Conservation (phyloP, 37 sponge, comb jelly and placozoan species). For the Corticium candelabrum region DNA sequence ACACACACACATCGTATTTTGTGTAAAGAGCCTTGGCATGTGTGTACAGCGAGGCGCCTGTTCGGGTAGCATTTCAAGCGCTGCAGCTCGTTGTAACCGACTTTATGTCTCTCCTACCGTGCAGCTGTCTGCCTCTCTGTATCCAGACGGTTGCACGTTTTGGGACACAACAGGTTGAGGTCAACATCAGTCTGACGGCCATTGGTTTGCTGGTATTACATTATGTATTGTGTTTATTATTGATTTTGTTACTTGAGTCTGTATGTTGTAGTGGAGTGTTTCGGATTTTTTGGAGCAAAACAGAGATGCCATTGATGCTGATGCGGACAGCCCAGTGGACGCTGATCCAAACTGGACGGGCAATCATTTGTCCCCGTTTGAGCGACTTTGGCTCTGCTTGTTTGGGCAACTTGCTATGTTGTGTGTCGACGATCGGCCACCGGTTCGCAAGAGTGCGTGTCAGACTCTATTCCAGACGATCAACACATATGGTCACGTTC, state of each 20-base stretch:
- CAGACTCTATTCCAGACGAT: conserved; percentile 95
- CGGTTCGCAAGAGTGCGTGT: conserved; percentile 89
- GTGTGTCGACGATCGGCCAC: conserved; percentile 78
- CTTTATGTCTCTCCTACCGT: conserved; percentile 66
- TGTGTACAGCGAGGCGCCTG: conserved; percentile 8
- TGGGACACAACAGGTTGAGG: conserved; percentile 72
- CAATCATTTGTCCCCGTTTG: background rate
- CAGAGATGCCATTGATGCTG: background rate
- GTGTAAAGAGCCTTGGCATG: too few species aligned
- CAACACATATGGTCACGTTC: conserved; percentile 73
- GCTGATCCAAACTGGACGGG: too few species aligned
- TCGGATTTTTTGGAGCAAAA: conserved; percentile 75
- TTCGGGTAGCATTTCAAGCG: conserved; percentile 69
- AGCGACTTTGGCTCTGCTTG: conserved; percentile 9
- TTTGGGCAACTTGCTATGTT: conserved; percentile 51
- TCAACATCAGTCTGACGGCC: conserved; percentile 91
- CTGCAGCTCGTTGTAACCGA: conserved; percentile 84
- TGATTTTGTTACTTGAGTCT: background rate
- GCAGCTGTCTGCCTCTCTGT: conserved; percentile 51
- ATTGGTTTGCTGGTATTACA: conserved; percentile 75
- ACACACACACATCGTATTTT: background rate
- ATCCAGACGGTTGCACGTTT: conserved; percentile 54
- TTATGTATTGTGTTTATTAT: background rate
- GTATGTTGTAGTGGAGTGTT: conserved; percentile 68
- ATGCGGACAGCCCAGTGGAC: too few species aligned